Conservation (phyloP, 2,888 invertebrate species). For the Sinhomidia bicolor region DNA sequence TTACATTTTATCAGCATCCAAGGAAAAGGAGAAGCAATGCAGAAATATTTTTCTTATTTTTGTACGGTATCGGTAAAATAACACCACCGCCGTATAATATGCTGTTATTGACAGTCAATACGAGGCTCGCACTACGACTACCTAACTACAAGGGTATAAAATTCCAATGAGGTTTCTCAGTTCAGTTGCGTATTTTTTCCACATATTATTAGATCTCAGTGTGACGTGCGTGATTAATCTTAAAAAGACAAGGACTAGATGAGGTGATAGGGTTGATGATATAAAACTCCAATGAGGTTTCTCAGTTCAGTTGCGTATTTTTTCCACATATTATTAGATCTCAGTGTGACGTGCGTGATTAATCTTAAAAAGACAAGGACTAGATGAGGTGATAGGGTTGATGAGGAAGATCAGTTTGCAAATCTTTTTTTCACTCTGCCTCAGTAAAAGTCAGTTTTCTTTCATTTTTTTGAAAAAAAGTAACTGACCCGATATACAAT, state of each 20-base stretch:
- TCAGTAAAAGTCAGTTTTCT: not conserved
- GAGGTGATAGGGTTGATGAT: not conserved
- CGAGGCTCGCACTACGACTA: too few relatives aligned
- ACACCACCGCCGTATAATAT: too few relatives aligned
- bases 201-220: not conserved
- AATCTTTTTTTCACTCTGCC: not conserved
- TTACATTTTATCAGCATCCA: too few relatives aligned
- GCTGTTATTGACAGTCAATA: too few relatives aligned
- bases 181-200: not conserved
- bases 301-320: not conserved
- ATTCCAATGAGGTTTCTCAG: not conserved
- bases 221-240: conserved; percentile 19
- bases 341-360: conserved; percentile 14
- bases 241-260: not conserved
- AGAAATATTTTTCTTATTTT: not conserved
- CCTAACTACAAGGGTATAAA: not conserved
- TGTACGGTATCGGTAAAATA: not conserved
- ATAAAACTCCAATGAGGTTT: not conserved
- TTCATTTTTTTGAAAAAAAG: not conserved
- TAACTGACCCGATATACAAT: not conserved
- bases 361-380: not conserved
- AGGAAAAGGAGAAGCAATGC: not conserved
- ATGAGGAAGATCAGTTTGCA: conserved; percentile 22
- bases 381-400: not conserved
- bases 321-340: not conserved